Evolutionary conservation across 2,797 vertebrate genomes (phyloP).

Genomic region (Buceros bicornis): DNA sequence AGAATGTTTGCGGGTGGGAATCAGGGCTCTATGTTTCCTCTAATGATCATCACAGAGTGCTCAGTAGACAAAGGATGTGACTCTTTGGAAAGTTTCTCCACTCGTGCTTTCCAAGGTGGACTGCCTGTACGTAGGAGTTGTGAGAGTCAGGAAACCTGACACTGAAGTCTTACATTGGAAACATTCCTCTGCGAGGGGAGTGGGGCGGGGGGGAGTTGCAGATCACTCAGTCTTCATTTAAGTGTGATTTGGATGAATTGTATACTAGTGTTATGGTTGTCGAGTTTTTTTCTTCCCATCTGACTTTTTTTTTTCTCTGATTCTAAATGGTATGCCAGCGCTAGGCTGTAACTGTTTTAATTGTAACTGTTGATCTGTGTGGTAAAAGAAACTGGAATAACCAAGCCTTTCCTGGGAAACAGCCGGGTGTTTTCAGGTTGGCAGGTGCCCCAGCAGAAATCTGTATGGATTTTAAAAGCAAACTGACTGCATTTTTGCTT

Average conservation of each 20-base stretch:
- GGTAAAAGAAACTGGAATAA: background rate
- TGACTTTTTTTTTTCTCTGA: background rate
- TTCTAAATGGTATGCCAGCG: background rate
- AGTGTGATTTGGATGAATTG: background rate
- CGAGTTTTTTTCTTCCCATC: background rate
- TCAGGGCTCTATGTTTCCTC: background rate
- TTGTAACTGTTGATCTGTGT: background rate
- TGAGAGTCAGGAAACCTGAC: conserved; percentile 26
- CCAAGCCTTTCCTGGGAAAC: background rate
- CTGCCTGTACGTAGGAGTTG: background rate
- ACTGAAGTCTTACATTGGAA: background rate
- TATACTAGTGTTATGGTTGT: accelerated
- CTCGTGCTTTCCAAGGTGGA: background rate
- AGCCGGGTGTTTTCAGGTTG: background rate
- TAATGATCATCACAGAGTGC: background rate
- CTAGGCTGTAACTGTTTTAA: background rate
- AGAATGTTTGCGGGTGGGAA: background rate
- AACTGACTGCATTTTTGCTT: background rate
- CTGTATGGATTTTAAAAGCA: background rate
- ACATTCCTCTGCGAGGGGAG: background rate
- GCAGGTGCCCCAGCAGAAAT: background rate
- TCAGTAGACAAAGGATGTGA: background rate
- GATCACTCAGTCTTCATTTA: background rate
- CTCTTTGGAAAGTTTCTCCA: background rate
- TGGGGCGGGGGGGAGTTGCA: background rate